Conservation (phyloP, 2,113 vertebrate genomes). For the Pungitius pungitius region DNA sequence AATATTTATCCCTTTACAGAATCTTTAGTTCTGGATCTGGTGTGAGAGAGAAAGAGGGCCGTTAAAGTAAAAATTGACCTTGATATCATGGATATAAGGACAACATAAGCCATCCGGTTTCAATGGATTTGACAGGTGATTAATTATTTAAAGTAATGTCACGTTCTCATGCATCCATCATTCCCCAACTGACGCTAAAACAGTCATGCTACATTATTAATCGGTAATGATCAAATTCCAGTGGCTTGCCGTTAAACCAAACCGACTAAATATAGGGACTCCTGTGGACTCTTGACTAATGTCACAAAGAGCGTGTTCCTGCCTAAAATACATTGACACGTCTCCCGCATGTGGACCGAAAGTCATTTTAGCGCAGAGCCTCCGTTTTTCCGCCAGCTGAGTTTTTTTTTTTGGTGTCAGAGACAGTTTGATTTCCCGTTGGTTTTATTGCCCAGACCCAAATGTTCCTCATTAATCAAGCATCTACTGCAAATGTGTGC, state of each 20-base stretch:
- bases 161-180: constrained; percentile 24
- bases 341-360: no score
- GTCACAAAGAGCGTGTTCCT: not conserved
- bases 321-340: not conserved
- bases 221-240: not conserved
- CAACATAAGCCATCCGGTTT: constrained; percentile 19
- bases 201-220: not conserved
- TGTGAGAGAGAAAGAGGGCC: not conserved
- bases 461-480: no score
- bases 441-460: no score
- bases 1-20: constrained; percentile 26
- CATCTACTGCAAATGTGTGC: not conserved
- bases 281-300: not conserved
- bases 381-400: no score
- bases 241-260: constrained; percentile 1
- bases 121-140: constrained; percentile 43
- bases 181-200: constrained; percentile 17
- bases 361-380: no score
- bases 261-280: not conserved
- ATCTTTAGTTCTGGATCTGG: constrained; percentile 9
- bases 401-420: not conserved
- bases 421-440: no score
- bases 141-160: constrained; percentile 55
- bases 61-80: constrained; percentile 4
- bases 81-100: constrained; percentile 1